Percentiles rank a stretch among this genome's conserved stretches.
These are phyloP conservation scores for Oncorhynchus masou DNA, from an alignment of 2,113 vertebrate genomes.

Conservation along the genomic window DNA sequence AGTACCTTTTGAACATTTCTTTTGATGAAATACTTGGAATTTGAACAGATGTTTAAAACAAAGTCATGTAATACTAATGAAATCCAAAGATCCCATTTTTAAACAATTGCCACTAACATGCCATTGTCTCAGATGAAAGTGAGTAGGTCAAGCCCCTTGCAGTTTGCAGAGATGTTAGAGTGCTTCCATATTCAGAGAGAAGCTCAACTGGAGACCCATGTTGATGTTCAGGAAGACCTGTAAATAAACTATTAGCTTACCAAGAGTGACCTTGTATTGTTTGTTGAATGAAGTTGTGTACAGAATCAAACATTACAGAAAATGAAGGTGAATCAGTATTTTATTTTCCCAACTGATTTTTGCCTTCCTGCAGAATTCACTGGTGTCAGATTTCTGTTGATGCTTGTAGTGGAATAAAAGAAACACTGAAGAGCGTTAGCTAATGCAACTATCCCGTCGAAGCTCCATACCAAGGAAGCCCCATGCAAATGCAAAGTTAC, in stretches of 20 bases:
- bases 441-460: not conserved
- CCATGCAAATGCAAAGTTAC: too few species aligned
- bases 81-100: not conserved
- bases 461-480: not conserved
- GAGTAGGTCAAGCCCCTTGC: not conserved
- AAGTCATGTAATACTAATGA: not conserved
- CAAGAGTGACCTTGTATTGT: not conserved
- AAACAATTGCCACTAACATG: not conserved
- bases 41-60: not conserved
- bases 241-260: not conserved
- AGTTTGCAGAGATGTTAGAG: not conserved
- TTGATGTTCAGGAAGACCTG: not conserved
- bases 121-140: not conserved
- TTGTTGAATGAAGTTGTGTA: not conserved
- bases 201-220: not conserved
- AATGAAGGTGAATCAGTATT: slow-evolving; percentile 39
- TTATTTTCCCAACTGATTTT: not conserved
- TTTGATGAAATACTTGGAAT: slow-evolving; percentile 9
- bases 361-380: not conserved
- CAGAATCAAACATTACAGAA: slow-evolving; percentile 21
- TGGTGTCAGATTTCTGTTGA: not conserved
- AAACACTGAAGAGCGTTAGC: not conserved
- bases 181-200: not conserved
- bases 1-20: not conserved
- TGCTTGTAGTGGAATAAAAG: not conserved